phyloP scores from a whole-genome alignment of 2,113 vertebrate species.

The Phyllostomus discolor region DNA sequence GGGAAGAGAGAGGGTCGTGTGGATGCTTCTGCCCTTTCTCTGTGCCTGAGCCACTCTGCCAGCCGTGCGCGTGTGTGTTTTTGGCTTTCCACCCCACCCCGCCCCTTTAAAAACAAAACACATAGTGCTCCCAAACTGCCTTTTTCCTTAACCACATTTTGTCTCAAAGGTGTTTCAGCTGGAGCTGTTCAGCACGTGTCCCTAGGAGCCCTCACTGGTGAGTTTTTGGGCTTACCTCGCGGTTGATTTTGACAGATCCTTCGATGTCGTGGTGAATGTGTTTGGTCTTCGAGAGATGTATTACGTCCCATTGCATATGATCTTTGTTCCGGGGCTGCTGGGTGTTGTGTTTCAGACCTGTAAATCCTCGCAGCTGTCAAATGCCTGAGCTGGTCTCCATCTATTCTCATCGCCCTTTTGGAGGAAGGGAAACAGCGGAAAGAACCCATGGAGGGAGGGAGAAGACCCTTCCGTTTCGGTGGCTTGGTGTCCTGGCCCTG shows the following conservation, averaged over 20 bases:
- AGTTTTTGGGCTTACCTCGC: not conserved
- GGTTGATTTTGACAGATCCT: not conserved
- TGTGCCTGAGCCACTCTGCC: not conserved
- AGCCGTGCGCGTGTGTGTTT: not conserved
- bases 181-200: not conserved
- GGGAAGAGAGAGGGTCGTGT: not conserved
- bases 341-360: not conserved
- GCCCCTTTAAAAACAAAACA: not conserved
- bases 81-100: not conserved
- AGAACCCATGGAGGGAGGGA: not conserved
- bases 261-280: not conserved
- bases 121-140: not conserved
- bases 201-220: not conserved
- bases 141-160: not conserved
- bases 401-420: not conserved
- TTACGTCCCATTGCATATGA: not conserved
- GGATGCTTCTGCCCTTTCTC: not conserved
- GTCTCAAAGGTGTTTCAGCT: not conserved
- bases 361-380: not conserved
- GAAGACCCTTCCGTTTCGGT: not conserved
- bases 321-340: not conserved
- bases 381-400: not conserved
- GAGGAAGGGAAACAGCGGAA: not conserved
- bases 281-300: slow-evolving; percentile 6
- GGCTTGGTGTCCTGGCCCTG: not conserved